Evolutionary conservation across 2,797 vertebrate genomes (phyloP).

Genomic region (Rhinoraja longicauda): DNA sequence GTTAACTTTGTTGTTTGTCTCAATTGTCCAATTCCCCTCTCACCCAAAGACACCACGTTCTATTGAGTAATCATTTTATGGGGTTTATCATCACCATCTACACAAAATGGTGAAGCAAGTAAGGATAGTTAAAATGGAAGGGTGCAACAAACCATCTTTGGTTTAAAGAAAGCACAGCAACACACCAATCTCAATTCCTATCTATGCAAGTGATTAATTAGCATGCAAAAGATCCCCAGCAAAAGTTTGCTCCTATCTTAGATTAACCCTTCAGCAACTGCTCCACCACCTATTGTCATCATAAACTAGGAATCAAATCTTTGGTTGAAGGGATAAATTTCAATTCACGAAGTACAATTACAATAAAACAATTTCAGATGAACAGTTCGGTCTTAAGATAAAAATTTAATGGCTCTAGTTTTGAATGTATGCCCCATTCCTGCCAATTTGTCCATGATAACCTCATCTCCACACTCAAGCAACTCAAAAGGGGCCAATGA

Average conservation of each 20-base stretch:
- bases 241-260: background rate
- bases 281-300: background rate
- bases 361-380: background rate
- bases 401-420: no score
- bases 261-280: background rate
- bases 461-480: no score
- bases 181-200: background rate
- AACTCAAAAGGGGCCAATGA: no score
- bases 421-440: no score
- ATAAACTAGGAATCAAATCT: background rate
- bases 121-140: background rate
- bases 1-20: background rate
- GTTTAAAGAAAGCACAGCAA: background rate
- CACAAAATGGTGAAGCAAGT: background rate
- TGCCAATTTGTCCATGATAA: no score
- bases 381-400: background rate
- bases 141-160: background rate
- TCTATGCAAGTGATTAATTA: background rate
- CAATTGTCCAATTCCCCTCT: background rate
- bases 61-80: background rate
- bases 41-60: background rate
- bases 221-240: background rate
- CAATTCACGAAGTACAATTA: background rate
- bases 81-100: background rate
- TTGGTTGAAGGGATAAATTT: background rate